Conservation (phyloP, 2,797 vertebrate species). For the Psittacula echo region DNA sequence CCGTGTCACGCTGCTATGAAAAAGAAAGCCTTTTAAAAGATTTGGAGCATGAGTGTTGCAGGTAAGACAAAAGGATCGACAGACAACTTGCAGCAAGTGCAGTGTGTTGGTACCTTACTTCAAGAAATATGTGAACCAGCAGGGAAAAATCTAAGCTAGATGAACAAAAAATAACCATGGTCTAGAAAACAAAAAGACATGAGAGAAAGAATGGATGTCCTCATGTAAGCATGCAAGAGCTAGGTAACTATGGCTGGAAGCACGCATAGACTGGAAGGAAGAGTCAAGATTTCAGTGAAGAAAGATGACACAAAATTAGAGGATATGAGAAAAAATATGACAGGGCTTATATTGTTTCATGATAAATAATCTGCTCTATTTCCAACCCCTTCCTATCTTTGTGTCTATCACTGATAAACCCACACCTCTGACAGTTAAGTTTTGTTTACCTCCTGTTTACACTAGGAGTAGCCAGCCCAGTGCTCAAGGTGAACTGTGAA, state of each 20-base stretch:
- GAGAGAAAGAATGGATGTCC: neutral
- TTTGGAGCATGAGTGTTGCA: neutral
- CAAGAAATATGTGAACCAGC: neutral
- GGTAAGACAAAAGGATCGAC: neutral
- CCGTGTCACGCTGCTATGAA: neutral
- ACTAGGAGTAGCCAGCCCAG: neutral
- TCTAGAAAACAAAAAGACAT: neutral
- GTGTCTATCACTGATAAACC: neutral
- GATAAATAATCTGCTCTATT: neutral
- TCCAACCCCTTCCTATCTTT: neutral
- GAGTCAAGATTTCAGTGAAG: neutral
- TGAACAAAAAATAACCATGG: neutral
- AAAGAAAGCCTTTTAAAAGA: slow-evolving; percentile 9
- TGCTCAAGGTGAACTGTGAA: neutral
- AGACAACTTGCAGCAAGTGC: neutral
- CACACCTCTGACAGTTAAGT: neutral
- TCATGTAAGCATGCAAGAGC: neutral
- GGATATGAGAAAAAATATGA: neutral
- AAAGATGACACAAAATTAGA: neutral
- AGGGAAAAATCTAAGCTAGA: neutral
- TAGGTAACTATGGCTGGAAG: neutral
- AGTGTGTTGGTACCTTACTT: neutral
- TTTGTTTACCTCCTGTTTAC: neutral
- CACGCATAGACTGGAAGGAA: neutral
- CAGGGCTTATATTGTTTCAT: neutral